phyloP scores from a whole-genome alignment of 2,113 vertebrate species.

The Nestor notabilis region DNA sequence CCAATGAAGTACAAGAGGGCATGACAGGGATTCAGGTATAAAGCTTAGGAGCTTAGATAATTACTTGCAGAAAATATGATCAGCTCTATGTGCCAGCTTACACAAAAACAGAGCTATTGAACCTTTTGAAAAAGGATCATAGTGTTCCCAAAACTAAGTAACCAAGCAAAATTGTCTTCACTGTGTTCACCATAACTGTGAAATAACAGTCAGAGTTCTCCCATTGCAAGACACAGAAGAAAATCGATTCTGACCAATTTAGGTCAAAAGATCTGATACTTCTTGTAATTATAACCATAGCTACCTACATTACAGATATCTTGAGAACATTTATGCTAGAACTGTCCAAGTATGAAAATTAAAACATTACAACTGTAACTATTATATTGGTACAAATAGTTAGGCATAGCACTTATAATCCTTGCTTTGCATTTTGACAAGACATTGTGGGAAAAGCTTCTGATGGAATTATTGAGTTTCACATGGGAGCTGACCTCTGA shows the following conservation, averaged over 20 bases:
- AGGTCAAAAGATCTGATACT: background rate
- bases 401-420: background rate
- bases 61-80: background rate
- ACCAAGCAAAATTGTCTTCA: background rate
- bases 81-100: background rate
- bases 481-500: background rate
- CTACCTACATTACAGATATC: background rate
- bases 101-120: background rate
- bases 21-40: background rate
- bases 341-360: background rate
- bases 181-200: background rate
- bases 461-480: background rate
- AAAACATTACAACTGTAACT: background rate
- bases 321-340: background rate
- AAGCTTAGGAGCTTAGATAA: conserved; percentile 6
- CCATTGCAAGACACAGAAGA: background rate
- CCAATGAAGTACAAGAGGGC: background rate
- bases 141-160: background rate
- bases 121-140: background rate
- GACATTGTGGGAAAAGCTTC: background rate
- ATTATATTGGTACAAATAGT: background rate
- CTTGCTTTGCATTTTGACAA: background rate
- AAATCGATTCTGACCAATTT: background rate
- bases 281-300: background rate
- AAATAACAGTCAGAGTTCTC: background rate